phyloP scores from a whole-genome alignment of 1,140 invertebrate genomes.

The Rhyzopertha dominica region DNA sequence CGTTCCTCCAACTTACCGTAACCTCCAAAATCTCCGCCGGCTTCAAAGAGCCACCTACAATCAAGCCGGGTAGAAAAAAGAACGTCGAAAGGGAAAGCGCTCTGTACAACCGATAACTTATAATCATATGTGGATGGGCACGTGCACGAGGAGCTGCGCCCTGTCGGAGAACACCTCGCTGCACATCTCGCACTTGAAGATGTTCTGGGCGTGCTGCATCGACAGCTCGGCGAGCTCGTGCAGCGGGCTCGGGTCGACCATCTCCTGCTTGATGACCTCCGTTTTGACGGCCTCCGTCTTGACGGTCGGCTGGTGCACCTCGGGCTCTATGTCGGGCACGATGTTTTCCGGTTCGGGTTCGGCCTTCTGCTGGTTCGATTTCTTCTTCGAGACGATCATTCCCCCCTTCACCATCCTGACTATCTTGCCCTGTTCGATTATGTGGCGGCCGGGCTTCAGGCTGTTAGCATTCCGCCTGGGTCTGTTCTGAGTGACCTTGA shows the following conservation, averaged over 20 bases:
- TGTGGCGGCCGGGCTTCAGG: constrained; percentile 33
- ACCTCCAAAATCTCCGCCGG: too few relatives aligned
- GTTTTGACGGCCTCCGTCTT: background rate
- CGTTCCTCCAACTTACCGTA: too few relatives aligned
- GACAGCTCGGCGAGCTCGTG: constrained; percentile 48
- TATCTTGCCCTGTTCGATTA: constrained; percentile 39
- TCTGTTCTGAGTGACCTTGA: background rate
- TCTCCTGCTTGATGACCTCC: constrained; percentile 42
- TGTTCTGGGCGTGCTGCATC: constrained; percentile 43
- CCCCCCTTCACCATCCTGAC: constrained; percentile 42
- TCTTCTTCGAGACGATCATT: constrained; percentile 41
- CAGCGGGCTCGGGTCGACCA: constrained; percentile 50
- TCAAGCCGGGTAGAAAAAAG: too few relatives aligned
- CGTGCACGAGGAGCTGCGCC: constrained; percentile 66
- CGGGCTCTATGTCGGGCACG: constrained; percentile 18
- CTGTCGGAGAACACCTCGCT: constrained; percentile 66
- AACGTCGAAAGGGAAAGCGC: too few relatives aligned
- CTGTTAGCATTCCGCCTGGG: constrained; percentile 19
- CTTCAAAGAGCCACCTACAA: too few relatives aligned
- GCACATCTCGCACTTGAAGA: constrained; percentile 73
- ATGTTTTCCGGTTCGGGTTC: constrained; percentile 27
- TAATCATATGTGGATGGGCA: constrained; percentile 74
- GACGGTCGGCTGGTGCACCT: constrained; percentile 6
- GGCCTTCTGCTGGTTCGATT: constrained; percentile 31
- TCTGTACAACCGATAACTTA: too few relatives aligned